phyloP scores from a whole-genome alignment of 2,888 invertebrate genomes.

The Opisthograptis luteolata region DNA sequence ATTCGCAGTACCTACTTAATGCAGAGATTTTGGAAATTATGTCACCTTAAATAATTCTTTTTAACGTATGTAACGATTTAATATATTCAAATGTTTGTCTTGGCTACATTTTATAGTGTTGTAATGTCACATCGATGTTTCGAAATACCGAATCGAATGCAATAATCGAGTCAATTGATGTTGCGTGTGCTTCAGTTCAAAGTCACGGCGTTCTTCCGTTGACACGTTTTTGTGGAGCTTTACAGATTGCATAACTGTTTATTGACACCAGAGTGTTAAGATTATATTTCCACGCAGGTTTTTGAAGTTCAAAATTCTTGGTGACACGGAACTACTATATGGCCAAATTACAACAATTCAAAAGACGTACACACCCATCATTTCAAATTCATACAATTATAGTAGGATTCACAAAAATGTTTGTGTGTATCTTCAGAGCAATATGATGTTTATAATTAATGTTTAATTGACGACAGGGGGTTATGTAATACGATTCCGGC shows the following conservation, averaged over 20 bases:
- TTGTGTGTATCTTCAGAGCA: constrained; percentile 1
- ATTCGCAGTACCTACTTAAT: constrained; percentile 9
- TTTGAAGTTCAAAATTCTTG: too few relatives aligned
- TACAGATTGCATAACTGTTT: too few relatives aligned
- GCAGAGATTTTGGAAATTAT: constrained; percentile 20
- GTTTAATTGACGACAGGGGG: neutral
- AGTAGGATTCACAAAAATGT: constrained; percentile 1
- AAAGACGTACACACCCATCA: too few relatives aligned
- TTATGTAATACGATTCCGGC: too few relatives aligned
- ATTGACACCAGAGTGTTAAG: too few relatives aligned
- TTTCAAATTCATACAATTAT: too few relatives aligned
- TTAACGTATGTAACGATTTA: constrained; percentile 13
- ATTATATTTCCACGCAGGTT: too few relatives aligned
- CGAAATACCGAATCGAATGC: constrained; percentile 4
- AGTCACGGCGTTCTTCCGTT: constrained; percentile 27
- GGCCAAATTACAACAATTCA: too few relatives aligned
- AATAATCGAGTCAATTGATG: constrained; percentile 3
- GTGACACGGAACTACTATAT: too few relatives aligned
- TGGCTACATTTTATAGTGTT: constrained; percentile 13
- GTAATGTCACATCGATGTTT: constrained; percentile 4
- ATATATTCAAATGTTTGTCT: constrained; percentile 17
- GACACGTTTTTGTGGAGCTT: constrained; percentile 29
- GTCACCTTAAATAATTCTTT: constrained; percentile 16
- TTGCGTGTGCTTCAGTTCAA: constrained; percentile 22
- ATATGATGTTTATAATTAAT: neutral